Base-by-base conservation (phyloP, 2,797 vertebrate genomes). In the Enteromius trimaculatus region DNA sequence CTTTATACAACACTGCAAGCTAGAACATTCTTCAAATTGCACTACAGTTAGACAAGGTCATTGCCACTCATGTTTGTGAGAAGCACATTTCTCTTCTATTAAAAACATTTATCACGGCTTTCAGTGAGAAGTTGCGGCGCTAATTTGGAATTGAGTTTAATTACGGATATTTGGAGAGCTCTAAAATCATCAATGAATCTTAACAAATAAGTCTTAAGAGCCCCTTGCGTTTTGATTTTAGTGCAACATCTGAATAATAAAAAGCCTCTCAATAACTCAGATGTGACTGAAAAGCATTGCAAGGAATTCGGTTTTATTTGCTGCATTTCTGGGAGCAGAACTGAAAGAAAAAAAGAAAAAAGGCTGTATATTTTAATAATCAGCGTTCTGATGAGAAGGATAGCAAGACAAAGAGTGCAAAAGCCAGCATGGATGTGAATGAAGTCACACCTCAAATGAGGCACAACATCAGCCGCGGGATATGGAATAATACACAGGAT, bases 381-480 rank as follows among this genome's bases (percentile, higher is more conserved):
- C 51, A 34, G 68, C 60, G 8, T 76, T 69, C 49, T 72, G 75
- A 86, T 82, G 64, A 76, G 80, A 69, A n/a, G 10, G 44, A 64
- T 34, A 42, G 6, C 21, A 21, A 79, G 44, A 39, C 17, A 55
- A 68, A 82, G 34, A 64, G 80, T 62, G 34, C 39, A 55, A 70
- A 78, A 58, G 16, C 49, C 69, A 77, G 79, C 64, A 79, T 62
- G 65, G 77, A 79, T 79, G 76, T 82, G 79, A 83, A 62, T 75
- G 77, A 85, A 88, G 83, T 68, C 60, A 69, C 70, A 84, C 85
- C 77, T 86, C 53, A 87, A 88, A 88, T 86, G 82, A 88, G 68
- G 62, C 74, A 87, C 74, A 79, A 82, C 80, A 87, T 86, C 71
- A 88, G 88, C 85, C 64, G 58, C 74, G 23, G 85, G 88, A 86